These are phyloP conservation scores for Grantiella picta DNA, from an alignment of 2,113 vertebrate genomes.

Conservation along the genomic window DNA sequence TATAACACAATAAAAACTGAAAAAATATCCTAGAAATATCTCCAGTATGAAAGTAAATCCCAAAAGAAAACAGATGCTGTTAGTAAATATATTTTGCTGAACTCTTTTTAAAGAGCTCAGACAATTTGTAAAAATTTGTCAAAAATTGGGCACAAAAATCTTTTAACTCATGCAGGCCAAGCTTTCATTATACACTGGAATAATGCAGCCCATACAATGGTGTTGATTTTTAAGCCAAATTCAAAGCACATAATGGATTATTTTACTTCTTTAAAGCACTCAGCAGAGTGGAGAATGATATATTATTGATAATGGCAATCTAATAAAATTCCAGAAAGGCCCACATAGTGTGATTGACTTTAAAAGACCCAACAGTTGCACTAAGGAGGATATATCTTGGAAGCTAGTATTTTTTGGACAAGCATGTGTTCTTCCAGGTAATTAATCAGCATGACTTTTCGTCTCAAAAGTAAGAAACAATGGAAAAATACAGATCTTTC, in stretches of 20 bases:
- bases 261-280: neutral
- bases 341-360: neutral
- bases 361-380: neutral
- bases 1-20: neutral
- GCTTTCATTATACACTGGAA: neutral
- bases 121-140: neutral
- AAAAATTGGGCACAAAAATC: neutral
- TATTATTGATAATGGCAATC: neutral
- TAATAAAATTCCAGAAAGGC: neutral
- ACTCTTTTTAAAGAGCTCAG: neutral
- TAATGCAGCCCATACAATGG: neutral
- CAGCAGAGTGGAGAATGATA: neutral
- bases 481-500: neutral
- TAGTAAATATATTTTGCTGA: neutral
- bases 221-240: neutral
- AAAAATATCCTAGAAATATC: neutral
- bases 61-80: neutral
- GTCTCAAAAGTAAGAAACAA: neutral
- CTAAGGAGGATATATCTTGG: neutral
- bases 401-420: neutral
- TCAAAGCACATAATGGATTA: neutral
- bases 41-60: neutral
- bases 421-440: neutral
- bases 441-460: neutral
- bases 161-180: neutral